phyloP scores from a whole-genome alignment of 2,113 vertebrate species.

The Ovis aries region ARS-UI_Ramb_v3.0 NC_056070.1:66177501-66178000 shows the following conservation, averaged over 20 bases:
- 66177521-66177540: background rate
- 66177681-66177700: accelerated
- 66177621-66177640: background rate
- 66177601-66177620: background rate
- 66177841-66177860: background rate
- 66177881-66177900: background rate
- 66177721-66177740: background rate
- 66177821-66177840: background rate
- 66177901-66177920: background rate
- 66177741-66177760: background rate
- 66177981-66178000: background rate
- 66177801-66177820: background rate
- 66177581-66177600: background rate
- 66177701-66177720: background rate
- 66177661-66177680: background rate
- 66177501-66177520: background rate
- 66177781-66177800: background rate
- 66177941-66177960: background rate
- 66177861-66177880: background rate
- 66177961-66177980: background rate
- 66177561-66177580: background rate
- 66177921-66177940: background rate
- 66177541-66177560: no score
- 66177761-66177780: background rate
- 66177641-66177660: background rate